phyloP scores from a whole-genome alignment of 2,113 vertebrate genomes.

The Pteruthius melanotis region DNA sequence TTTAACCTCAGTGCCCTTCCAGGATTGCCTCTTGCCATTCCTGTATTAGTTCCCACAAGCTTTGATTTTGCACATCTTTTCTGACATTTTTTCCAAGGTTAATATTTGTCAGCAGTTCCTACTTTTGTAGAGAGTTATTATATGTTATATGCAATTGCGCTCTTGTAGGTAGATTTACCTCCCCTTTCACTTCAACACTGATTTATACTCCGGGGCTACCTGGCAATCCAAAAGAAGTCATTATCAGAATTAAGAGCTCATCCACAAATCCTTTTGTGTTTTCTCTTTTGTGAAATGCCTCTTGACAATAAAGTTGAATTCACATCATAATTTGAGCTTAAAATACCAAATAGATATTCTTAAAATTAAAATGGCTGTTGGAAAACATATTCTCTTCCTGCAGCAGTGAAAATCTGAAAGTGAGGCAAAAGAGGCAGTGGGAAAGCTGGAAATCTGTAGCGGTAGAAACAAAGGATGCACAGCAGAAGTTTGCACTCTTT shows the following conservation, averaged over 20 bases:
- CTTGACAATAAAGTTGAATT: background rate
- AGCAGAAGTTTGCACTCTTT: slow-evolving; percentile 22
- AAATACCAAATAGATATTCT: background rate
- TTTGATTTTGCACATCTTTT: background rate
- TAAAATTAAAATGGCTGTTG: background rate
- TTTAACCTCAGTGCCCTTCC: background rate
- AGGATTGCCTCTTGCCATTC: background rate
- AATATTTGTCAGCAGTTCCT: background rate
- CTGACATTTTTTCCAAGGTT: background rate
- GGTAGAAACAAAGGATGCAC: slow-evolving; percentile 20
- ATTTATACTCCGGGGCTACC: background rate
- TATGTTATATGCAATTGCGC: background rate
- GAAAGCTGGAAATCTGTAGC: slow-evolving; percentile 36
- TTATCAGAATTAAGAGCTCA: background rate
- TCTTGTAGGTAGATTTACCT: background rate
- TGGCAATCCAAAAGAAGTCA: background rate
- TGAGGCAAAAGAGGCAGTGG: slow-evolving; percentile 20
- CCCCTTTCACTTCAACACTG: background rate
- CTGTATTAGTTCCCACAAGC: background rate
- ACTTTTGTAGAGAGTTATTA: background rate
- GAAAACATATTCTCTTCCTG: background rate
- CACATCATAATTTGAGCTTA: background rate
- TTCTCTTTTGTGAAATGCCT: background rate
- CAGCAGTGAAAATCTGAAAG: slow-evolving; percentile 22
- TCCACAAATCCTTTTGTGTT: background rate